Evolutionary conservation across 2,113 vertebrate species (phyloP), one percentile per base, ranked within the genome.

Genomic region (Mungos mungo): DNA sequence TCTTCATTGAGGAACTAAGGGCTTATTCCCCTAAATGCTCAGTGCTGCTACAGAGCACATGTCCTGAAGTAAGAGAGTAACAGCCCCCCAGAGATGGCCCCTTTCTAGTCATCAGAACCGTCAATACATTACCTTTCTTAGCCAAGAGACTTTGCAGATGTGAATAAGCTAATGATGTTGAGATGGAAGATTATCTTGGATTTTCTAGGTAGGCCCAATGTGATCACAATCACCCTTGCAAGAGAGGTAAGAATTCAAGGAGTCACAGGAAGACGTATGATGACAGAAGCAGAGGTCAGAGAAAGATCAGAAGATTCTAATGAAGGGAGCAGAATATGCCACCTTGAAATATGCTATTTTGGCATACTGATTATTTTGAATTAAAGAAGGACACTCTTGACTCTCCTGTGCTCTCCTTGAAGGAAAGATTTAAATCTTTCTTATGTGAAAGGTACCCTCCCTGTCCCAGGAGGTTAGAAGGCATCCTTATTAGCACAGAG

Each of bases 331-430:
- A 45, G 72, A 77, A 47, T n/a, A n/a, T 5, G 38, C 7, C 87
- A 47, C 29, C 19, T 45, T 9, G 25, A 33, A 33, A 7, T 33
- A 76, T 4, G 54, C 38, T 35, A n/a, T 45, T 33, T 45, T 33
- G 52, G 71, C 7, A 11, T 57, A 41, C 3, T 45, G 87, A 12
- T 63, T 33, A 45, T 18, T 63, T 45, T 16, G 35, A 47, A 60
- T n/a, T 63, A 45, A 76, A 77, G 72, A 45, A 89, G 29, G 54
- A 25, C 29, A 47, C 21, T 47, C 3, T 47, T 47, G 21, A 47
- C 7, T 41, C 23, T 89, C 38, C 0, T 8, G 38, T 77, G 54
- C 76, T 0, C 0, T 23, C 54, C 8, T 47, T 13, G 76, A 52
- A 52, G 19, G 76, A 47, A 52, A 18, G 16, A 79, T 33, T 52